Conservation (phyloP, 2,797 vertebrate genomes). For the Acanthis flammea region DNA sequence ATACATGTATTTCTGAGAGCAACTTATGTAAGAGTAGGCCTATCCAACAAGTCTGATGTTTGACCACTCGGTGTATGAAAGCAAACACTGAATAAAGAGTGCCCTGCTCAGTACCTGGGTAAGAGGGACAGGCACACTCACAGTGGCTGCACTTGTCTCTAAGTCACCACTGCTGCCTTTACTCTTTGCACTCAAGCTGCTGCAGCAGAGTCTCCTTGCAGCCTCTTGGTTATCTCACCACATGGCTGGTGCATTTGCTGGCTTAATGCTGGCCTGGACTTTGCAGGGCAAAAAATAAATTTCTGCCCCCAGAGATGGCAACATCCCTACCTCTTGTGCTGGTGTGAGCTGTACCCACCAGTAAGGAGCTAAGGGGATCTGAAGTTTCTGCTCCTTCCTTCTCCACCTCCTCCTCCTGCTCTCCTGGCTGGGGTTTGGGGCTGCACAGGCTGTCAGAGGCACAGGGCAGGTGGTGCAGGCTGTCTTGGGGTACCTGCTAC, state of each 20-base stretch:
- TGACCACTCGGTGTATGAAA: background rate
- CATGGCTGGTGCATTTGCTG: background rate
- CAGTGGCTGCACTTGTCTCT: background rate
- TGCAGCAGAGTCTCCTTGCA: background rate
- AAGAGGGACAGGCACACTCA: background rate
- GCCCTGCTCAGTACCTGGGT: background rate
- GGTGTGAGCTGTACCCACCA: background rate
- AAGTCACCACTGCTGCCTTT: background rate
- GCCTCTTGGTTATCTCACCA: background rate
- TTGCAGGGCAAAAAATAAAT: background rate
- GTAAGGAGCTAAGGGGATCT: background rate
- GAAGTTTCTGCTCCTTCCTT: background rate
- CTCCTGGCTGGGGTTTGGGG: background rate
- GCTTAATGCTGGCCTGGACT: background rate
- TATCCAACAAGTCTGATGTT: background rate
- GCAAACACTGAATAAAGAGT: background rate
- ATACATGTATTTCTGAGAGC: background rate
- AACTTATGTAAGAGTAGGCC: background rate
- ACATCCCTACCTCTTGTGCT: accelerated
- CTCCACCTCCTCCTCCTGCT: background rate
- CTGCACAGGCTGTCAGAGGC: background rate
- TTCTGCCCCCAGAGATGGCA: background rate
- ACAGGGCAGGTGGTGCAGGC: background rate
- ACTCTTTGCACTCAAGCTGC: background rate
- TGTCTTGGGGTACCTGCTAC: background rate